Evolutionary conservation across 1,140 invertebrate species (phyloP), one percentile per base, ranked within the genome.

Genomic region (Holotrichia oblita): DNA sequence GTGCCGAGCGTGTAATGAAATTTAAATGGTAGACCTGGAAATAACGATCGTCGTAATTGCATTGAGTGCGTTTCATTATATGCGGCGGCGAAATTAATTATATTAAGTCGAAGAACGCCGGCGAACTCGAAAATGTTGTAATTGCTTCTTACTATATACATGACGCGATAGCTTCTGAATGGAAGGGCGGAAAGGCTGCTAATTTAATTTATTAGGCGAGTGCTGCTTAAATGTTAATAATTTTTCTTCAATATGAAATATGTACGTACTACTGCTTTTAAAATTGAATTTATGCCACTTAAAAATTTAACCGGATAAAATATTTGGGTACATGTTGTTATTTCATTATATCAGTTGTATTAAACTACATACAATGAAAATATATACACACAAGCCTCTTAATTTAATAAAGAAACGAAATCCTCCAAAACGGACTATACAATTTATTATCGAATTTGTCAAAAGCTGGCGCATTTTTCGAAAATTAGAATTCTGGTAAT

Each of bases 1-100:
- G 27, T n/a, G n/a, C n/a, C 2, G 48, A 55, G 48, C 6, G 48
- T 14, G 48, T 55, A 55, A 55, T 55, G 48, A 55, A 55, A 55
- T 55, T 55, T 55, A 55, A 55, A 55, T 55, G 48, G 48, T 55
- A 55, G 48, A 55, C 48, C 48, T 55, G 48, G 48, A 14, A 55
- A 55, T 55, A 55, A 55, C 48, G 48, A 55, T 55, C 48, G 48
- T 55, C 48, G 14, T 55, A 55, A 55, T 55, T 17, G 48, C 48
- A 17, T 55, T 6, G 48, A 17, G 48, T 55, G 14, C 6, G 48
- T 55, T 55, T 17, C 48, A 55, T 55, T 55, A 55, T 55, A 55
- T 17, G 6, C 48, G 14, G 48, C 48, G 48, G 12, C n/a, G 48
- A 55, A 55, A 55, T 55, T 55, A 55, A 55, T 55, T 55, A 55